These are phyloP conservation scores for Trachelus tabidus DNA, from an alignment of 2,888 invertebrate species.

Conservation along the genomic window DNA sequence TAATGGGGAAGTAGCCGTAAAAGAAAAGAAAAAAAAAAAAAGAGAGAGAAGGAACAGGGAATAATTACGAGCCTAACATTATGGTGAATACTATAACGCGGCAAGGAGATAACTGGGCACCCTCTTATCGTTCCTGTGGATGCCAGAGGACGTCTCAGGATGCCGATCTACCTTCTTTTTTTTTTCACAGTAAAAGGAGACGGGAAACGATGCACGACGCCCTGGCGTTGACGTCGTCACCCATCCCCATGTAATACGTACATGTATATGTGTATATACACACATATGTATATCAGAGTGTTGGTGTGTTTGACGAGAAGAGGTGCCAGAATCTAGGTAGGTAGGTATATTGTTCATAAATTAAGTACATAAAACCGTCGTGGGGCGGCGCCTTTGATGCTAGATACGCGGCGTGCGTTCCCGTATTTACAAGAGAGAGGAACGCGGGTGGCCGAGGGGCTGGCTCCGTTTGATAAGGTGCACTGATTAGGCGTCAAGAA, in stretches of 20 bases:
- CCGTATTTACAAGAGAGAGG: slow-evolving; percentile 44
- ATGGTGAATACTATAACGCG: too few relatives aligned
- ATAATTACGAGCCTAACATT: neutral
- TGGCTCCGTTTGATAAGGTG: slow-evolving; percentile 9
- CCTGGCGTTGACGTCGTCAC: too few relatives aligned
- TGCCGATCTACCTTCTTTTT: too few relatives aligned
- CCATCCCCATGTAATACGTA: too few relatives aligned
- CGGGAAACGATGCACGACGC: too few relatives aligned
- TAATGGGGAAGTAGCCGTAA: slow-evolving; percentile 17
- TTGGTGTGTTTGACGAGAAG: slow-evolving; percentile 34
- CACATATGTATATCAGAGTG: too few relatives aligned
- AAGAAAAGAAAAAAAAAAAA: neutral
- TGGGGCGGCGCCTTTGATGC: slow-evolving; percentile 57
- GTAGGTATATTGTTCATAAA: slow-evolving; percentile 58
- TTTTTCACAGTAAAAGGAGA: too few relatives aligned
- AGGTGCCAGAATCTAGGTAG: slow-evolving; percentile 52
- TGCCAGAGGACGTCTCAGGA: too few relatives aligned
- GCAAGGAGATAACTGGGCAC: too few relatives aligned
- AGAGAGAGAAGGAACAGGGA: neutral
- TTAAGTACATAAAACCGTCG: slow-evolving; percentile 59
- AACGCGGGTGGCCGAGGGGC: slow-evolving; percentile 25
- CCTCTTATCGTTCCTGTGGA: too few relatives aligned
- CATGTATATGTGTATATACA: too few relatives aligned
- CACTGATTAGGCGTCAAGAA: slow-evolving; percentile 13
- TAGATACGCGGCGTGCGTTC: slow-evolving; percentile 50